phyloP scores from a whole-genome alignment of 2,888 invertebrate genomes.

The Micoletzkya japonica region DNA sequence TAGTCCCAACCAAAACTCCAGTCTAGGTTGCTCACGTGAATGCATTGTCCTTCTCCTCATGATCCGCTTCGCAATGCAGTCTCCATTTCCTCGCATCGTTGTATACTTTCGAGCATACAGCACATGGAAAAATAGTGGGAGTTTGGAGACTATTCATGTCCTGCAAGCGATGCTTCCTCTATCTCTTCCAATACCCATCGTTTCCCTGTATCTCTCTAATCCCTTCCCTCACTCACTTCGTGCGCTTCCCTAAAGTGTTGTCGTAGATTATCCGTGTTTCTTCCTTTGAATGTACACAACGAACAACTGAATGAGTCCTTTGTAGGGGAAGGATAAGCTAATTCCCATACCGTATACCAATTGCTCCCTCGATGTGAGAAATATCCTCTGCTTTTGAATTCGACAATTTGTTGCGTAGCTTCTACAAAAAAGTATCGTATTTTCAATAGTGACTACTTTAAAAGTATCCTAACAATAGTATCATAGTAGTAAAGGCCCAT shows the following conservation, averaged over 20 bases:
- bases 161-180: background rate
- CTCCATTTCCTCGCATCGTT: conserved; percentile 14
- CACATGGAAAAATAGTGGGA: conserved; percentile 16
- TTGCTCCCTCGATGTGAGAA: conserved; percentile 26
- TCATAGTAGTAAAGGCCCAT: background rate
- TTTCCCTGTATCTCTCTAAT: background rate
- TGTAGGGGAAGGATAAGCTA: background rate
- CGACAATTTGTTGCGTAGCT: background rate
- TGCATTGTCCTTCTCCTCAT: background rate
- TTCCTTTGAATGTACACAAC: conserved; percentile 21
- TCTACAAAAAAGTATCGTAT: background rate
- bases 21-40: too few relatives aligned
- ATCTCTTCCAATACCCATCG: background rate
- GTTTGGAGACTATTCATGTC: background rate
- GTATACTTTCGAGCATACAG: conserved; percentile 16
- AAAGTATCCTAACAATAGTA: background rate
- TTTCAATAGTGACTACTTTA: background rate
- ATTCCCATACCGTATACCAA: conserved; percentile 19
- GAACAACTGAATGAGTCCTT: conserved; percentile 6
- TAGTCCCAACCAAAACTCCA: too few relatives aligned
- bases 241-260: conserved; percentile 21
- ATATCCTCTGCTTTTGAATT: conserved; percentile 18
- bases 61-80: conserved; percentile 23
- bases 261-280: conserved; percentile 11
- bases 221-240: background rate